Base-by-base conservation (phyloP, 2,113 vertebrate species). In the Pterocles orientalis region DNA sequence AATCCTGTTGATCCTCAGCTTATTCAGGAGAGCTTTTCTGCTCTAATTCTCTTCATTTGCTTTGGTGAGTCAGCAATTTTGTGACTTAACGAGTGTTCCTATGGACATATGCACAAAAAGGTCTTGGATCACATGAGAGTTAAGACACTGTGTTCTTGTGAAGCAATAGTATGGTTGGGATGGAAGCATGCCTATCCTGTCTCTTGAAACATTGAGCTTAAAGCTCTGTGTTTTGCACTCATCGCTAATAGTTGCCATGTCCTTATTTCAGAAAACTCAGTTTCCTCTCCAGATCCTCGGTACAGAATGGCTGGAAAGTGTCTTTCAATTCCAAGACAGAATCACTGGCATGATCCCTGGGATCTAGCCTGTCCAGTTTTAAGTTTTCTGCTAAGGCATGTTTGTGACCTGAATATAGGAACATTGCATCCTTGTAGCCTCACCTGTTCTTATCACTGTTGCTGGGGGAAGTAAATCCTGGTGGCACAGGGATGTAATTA, bases 21-120 rank as follows among this genome's bases (percentile, higher is more conserved):
- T 77, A n/a, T 25, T 73, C 56, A 66, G 72, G 47, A 76, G 51
- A 36, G 54, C 31, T 73, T 78, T 96, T 95, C 68, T 90, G 79
- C 86, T 83, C 76, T 50, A 80, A 50, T 88, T 94, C 11, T 70
- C 80, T 45, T 36, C 17, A 57, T 77, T 50, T 90, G 18, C 51
- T 86, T n/a, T 54, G 43, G 69, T 50, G 33, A 78, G 8, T 68
- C 43, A 75, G 36, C 47, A 56, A 23, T 31, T 92, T 51, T 68
- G 56, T 43, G 45, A 25, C 21, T 54, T 50, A 39, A 34, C 3
- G 39, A 69, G 53, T 18, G 23, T 12, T 88, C 54, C 36, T 83
- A 3, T 3, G 43, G 71, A 50, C 86, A 83, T 15, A 47, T 7
- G 9, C 6, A 19, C 45, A 51, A 3, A 10, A 28, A 33, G 28